Percentiles rank a stretch among this genome's conserved stretches.
phyloP scores from a whole-genome alignment of 2,888 invertebrate genomes.

The Apantesis nais region DNA sequence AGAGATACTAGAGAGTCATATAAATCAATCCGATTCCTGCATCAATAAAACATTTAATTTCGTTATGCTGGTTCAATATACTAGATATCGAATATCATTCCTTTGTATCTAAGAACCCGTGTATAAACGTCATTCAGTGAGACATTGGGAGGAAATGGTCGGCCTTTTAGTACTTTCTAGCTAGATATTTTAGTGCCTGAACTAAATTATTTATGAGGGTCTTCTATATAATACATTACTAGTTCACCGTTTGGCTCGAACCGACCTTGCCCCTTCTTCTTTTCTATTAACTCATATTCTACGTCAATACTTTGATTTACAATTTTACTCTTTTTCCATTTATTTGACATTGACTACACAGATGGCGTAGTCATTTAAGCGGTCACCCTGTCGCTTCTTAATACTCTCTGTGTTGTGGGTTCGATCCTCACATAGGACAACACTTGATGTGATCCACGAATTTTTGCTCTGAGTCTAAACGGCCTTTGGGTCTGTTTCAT shows the following conservation, averaged over 20 bases:
- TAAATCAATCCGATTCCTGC: not conserved
- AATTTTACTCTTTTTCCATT: constrained; percentile 8
- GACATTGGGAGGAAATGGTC: constrained; percentile 22
- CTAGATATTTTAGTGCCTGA: constrained; percentile 19
- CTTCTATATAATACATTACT: constrained; percentile 30
- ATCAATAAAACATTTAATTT: not conserved
- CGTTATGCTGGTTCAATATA: not conserved
- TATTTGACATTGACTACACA: too few species aligned
- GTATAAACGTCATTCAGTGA: constrained; percentile 14
- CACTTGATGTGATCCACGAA: too few species aligned
- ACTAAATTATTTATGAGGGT: constrained; percentile 49
- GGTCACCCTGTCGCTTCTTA: too few species aligned
- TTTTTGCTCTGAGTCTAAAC: too few species aligned
- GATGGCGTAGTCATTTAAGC: too few species aligned
- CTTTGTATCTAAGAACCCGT: constrained; percentile 8
- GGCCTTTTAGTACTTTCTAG: constrained; percentile 39
- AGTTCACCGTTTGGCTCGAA: constrained; percentile 8
- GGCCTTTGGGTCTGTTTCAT: too few species aligned
- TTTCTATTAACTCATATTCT: constrained; percentile 17
- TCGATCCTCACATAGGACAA: too few species aligned
- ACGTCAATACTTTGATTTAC: not conserved
- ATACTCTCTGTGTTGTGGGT: too few species aligned
- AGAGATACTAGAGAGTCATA: not conserved
- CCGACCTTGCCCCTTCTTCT: constrained; percentile 23
- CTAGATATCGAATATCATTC: constrained; percentile 9